phyloP scores from a whole-genome alignment of 2,113 vertebrate species.

The Dunckerocampus dactyliophorus region DNA sequence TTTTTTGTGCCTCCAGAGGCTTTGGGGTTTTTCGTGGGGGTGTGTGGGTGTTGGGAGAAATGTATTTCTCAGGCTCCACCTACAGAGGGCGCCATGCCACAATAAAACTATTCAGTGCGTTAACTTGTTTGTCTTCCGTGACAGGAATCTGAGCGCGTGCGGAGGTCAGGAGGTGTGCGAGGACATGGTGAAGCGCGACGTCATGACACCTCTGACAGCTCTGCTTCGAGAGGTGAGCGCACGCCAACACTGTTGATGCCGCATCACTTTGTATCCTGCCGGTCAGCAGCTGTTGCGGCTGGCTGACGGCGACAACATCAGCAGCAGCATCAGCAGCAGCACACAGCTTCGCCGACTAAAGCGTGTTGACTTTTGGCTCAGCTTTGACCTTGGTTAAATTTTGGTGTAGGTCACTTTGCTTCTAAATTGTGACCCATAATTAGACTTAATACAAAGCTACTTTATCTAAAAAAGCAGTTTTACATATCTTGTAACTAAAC shows the following conservation, averaged over 20 bases:
- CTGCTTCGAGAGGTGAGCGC: constrained; percentile 86
- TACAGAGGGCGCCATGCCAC: constrained; percentile 31
- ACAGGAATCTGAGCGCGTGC: constrained; percentile 92
- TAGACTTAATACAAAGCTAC: too few species aligned
- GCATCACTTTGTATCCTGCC: constrained; percentile 32
- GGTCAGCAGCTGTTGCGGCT: constrained; percentile 26
- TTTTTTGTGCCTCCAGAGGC: too few species aligned
- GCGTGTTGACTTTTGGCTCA: neutral
- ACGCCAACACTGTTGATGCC: constrained; percentile 2
- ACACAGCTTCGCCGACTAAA: neutral
- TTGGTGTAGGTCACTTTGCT: neutral
- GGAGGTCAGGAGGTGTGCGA: constrained; percentile 93
- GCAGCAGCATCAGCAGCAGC: neutral
- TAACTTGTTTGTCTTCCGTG: constrained; percentile 5
- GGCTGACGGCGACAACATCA: neutral
- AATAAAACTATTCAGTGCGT: constrained; percentile 20
- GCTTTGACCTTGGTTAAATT: neutral
- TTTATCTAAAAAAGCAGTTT: too few species aligned
- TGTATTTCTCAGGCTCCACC: constrained; percentile 4
- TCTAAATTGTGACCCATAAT: neutral
- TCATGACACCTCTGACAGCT: constrained; percentile 89
- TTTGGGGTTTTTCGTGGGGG: neutral
- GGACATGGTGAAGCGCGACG: constrained; percentile 91
- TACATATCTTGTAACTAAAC: too few species aligned
- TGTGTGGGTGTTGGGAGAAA: neutral